Base-by-base conservation (phyloP, 2,888 invertebrate genomes). In the Sympetrum striolatum region DNA sequence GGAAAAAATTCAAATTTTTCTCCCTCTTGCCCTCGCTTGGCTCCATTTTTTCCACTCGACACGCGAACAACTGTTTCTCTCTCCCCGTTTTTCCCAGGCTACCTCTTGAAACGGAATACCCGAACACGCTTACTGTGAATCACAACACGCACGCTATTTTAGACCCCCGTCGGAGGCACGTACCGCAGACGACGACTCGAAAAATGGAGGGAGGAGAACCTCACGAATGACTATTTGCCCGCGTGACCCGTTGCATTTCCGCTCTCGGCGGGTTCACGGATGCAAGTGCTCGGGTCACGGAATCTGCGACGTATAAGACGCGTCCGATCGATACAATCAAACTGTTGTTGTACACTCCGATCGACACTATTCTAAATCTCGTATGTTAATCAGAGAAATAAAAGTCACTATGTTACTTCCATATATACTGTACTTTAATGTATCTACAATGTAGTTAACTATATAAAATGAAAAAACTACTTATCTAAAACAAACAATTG, bases 91-190 rank as follows among this genome's bases (percentile, higher is more conserved):
- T 39, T n/a, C 37, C n/a, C 81, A n/a, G 44, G 48, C 48, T 48
- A 44, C 64, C 15, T 15, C 58, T 15, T 58, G 82, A 58, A 82
- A 82, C 58, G 82, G 82, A 82, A 82, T 82, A 82, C 82, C 22
- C 53, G 35, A 82, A 58, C 58, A 31, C 53, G 58, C 53, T 35
- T 58, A 58, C 44, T 35, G 82, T 82, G 82, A 82, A 82, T 82
- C 82, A 82, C 82, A 58, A 60, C 53, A 82, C 58, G 58, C 82
- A 82, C 58, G 82, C 82, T 22, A 53, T 82, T 82, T 58, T 58
- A 31, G n/a, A n/a, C 81, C 31, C 81, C 25, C 80, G 14, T 31
- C 25, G n/a, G 60, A 60, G n/a, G 60, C 60, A 60, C 64, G 64
- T 25, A 64, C 64, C 64, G 25, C 25, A 8, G 25, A n/a, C n/a